phyloP scores from a whole-genome alignment of 2,888 invertebrate species.

The Pterobdella sp. region DNA sequence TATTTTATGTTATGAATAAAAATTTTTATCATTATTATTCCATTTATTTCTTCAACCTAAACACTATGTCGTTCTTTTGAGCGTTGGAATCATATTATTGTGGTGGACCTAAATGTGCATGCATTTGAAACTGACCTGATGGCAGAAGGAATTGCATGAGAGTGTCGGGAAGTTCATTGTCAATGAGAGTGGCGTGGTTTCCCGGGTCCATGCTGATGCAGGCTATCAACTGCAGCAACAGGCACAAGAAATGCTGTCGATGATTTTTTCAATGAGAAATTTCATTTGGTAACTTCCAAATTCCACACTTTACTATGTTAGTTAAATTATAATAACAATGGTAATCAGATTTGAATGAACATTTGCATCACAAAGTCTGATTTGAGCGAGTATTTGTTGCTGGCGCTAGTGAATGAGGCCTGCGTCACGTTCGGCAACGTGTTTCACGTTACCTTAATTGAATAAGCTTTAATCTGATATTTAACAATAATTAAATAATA shows the following conservation, averaged over 20 bases:
- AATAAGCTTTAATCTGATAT: too few relatives aligned
- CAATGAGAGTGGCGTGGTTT: conserved; percentile 56
- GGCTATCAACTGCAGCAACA: conserved; percentile 59
- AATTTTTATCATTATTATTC: neutral
- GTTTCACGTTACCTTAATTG: too few relatives aligned
- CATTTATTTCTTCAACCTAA: neutral
- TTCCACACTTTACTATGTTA: too few relatives aligned
- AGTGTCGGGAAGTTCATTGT: conserved; percentile 59
- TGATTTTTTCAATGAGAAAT: neutral
- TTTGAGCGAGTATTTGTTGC: too few relatives aligned
- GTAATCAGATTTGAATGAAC: too few relatives aligned
- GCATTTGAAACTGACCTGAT: conserved; percentile 43
- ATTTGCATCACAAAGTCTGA: too few relatives aligned
- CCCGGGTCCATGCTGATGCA: conserved; percentile 58
- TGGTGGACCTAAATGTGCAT: too few relatives aligned
- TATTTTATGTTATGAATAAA: neutral
- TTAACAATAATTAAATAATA: too few relatives aligned
- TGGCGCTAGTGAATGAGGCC: too few relatives aligned
- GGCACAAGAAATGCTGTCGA: conserved; percentile 59
- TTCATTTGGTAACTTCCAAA: too few relatives aligned
- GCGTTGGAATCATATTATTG: neutral
- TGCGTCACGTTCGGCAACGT: too few relatives aligned
- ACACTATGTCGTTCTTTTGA: neutral
- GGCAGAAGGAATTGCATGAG: conserved; percentile 60
- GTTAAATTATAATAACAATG: too few relatives aligned